Conservation (phyloP, 2,888 invertebrate species). For the Tethea ocularis region DNA sequence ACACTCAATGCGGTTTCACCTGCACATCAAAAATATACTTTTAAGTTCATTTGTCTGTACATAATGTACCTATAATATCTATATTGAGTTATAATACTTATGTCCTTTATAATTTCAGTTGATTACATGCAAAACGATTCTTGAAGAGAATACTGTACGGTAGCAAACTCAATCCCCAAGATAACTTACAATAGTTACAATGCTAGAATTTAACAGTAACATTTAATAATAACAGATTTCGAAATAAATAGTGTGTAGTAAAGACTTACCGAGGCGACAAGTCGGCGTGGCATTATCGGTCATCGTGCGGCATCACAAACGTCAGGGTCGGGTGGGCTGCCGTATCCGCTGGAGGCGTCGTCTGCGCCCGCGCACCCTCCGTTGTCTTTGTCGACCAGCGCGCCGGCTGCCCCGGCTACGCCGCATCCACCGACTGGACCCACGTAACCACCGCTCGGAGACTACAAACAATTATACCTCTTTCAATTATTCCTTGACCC, state of each 20-base stretch:
- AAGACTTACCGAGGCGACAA: slow-evolving; percentile 69
- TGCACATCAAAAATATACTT: slow-evolving; percentile 28
- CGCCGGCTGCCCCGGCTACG: slow-evolving; percentile 53
- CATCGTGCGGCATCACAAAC: slow-evolving; percentile 83
- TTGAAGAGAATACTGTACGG: too few species aligned
- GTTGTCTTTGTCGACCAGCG: slow-evolving; percentile 67
- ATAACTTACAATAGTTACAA: too few species aligned
- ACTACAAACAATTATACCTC: slow-evolving; percentile 45
- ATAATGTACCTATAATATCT: too few species aligned
- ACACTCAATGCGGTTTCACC: slow-evolving; percentile 78
- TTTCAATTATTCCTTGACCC: background rate
- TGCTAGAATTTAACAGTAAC: too few species aligned
- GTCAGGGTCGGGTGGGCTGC: slow-evolving; percentile 89
- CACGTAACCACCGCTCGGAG: slow-evolving; percentile 72
- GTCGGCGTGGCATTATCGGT: slow-evolving; percentile 77
- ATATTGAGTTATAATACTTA: too few species aligned
- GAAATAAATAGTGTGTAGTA: background rate
- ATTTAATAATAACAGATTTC: too few species aligned
- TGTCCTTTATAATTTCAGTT: too few species aligned
- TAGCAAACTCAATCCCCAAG: too few species aligned
- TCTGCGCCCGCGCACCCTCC: slow-evolving; percentile 82
- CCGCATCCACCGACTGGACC: slow-evolving; percentile 61
- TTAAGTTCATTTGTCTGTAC: background rate
- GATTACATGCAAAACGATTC: too few species aligned
- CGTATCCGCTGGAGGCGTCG: slow-evolving; percentile 91